These are phyloP conservation scores for Blastobasis lacticolella DNA, from an alignment of 2,888 invertebrate species.

Conservation along the genomic window DNA sequence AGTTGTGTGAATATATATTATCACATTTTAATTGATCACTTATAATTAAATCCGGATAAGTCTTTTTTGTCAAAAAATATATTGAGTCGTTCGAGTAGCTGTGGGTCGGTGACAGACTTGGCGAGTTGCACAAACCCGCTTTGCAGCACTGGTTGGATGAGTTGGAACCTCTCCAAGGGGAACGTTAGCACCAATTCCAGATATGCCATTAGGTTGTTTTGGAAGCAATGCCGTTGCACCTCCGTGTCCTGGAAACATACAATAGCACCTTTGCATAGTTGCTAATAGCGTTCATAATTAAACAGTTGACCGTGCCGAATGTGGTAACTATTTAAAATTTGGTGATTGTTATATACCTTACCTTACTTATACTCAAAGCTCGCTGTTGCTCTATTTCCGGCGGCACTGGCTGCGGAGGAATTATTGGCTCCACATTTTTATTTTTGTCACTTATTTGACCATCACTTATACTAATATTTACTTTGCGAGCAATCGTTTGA, in stretches of 20 bases:
- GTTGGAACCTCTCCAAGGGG: constrained; percentile 74
- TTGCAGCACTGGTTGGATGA: constrained; percentile 59
- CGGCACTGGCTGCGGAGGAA: constrained; percentile 82
- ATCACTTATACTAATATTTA: constrained; percentile 59
- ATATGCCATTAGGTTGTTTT: constrained; percentile 89
- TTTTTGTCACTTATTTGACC: constrained; percentile 40
- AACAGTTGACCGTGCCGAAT: not conserved
- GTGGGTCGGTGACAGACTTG: constrained; percentile 62
- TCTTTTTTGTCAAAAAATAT: constrained; percentile 71
- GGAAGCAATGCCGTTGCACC: constrained; percentile 87
- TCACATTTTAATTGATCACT: constrained; percentile 56
- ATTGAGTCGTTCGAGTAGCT: constrained; percentile 66
- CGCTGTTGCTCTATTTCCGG: constrained; percentile 90
- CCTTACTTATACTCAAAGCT: constrained; percentile 87
- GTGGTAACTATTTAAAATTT: not conserved
- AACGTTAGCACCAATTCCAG: constrained; percentile 83
- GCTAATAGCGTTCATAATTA: constrained; percentile 1
- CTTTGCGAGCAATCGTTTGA: constrained; percentile 43
- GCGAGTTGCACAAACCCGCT: constrained; percentile 58
- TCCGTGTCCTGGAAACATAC: constrained; percentile 81
- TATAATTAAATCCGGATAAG: constrained; percentile 56
- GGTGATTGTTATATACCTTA: constrained; percentile 31
- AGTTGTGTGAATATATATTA: constrained; percentile 30
- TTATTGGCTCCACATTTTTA: constrained; percentile 57
- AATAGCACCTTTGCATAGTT: not conserved